Percentiles rank a stretch among this genome's conserved stretches.
Conservation (phyloP, 2,888 invertebrate genomes). For the Diachrysia chrysitis region DNA sequence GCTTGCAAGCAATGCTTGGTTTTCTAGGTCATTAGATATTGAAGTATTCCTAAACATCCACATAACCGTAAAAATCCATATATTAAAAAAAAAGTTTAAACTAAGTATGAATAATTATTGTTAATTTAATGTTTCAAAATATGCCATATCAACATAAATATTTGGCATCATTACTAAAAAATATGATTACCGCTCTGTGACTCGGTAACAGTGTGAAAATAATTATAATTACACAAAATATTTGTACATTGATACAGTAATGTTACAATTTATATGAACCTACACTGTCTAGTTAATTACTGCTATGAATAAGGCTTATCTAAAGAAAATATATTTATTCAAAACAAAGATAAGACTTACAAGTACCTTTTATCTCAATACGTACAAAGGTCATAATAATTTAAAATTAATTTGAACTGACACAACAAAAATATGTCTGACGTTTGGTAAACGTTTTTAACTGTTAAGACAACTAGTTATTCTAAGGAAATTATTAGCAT, state of each 20-base stretch:
- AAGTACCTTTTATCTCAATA: constrained; percentile 20
- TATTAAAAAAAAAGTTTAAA: too few relatives aligned
- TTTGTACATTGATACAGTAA: neutral
- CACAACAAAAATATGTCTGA: neutral
- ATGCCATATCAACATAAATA: too few relatives aligned
- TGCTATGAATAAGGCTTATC: constrained; percentile 7
- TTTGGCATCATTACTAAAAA: neutral
- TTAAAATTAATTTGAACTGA: constrained; percentile 22
- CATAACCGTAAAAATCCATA: too few relatives aligned
- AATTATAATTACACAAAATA: neutral
- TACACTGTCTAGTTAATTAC: constrained; percentile 6
- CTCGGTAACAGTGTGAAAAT: neutral
- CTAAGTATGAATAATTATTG: too few relatives aligned
- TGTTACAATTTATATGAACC: neutral
- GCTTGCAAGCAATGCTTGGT: neutral
- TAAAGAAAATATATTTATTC: constrained; percentile 8
- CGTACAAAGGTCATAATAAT: constrained; percentile 22
- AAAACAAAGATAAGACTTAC: constrained; percentile 17
- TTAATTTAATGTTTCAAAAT: too few relatives aligned
- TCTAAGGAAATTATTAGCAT: neutral
- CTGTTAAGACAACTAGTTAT: neutral
- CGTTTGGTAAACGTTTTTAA: constrained; percentile 14
- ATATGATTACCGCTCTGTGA: neutral
- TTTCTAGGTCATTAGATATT: neutral
- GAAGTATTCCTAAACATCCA: neutral